Evolutionary conservation across 1,140 invertebrate genomes (phyloP).

Genomic region (Drosophila kurseongensis): DNA sequence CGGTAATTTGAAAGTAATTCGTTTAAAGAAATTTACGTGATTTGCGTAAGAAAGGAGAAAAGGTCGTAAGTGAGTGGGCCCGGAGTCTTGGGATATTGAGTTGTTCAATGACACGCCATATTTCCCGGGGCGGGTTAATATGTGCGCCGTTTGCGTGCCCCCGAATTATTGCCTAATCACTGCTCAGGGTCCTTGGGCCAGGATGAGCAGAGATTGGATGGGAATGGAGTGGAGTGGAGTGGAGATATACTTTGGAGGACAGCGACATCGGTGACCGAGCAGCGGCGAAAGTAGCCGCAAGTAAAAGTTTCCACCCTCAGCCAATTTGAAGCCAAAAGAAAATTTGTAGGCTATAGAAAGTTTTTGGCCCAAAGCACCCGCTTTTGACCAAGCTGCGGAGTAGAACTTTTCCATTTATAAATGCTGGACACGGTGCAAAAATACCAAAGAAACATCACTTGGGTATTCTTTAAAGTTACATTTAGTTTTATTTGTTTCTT

Average conservation of each 20-base stretch:
- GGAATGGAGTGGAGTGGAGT: background rate
- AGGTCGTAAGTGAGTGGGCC: conserved; percentile 3
- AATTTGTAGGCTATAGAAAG: conserved; percentile 80
- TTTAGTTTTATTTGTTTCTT: too few relatives aligned
- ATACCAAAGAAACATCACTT: too few relatives aligned
- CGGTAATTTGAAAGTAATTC: conserved; percentile 78
- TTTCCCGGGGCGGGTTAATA: conserved; percentile 38
- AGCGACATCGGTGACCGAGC: conserved; percentile 17
- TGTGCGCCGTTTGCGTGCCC: conserved; percentile 41
- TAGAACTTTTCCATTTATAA: conserved; percentile 31
- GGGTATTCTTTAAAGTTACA: too few relatives aligned
- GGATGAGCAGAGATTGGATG: conserved; percentile 4
- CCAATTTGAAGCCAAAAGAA: conserved; percentile 78
- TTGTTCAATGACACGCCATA: conserved; percentile 75
- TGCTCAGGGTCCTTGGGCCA: conserved; percentile 41
- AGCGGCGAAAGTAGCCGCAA: conserved; percentile 70
- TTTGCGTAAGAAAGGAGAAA: conserved; percentile 70
- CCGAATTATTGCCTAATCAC: conserved; percentile 78
- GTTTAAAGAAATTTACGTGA: conserved; percentile 76
- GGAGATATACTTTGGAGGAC: too few relatives aligned
- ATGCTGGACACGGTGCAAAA: background rate
- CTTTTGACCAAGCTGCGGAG: conserved; percentile 14
- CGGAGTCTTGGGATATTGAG: conserved; percentile 53
- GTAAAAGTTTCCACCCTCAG: conserved; percentile 71
- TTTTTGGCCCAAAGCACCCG: conserved; percentile 32